A percentile compares a stretch with the other conserved stretches of the same genome.
Conservation (phyloP, 2,888 invertebrate genomes). For the Dioctria rufipes region DNA sequence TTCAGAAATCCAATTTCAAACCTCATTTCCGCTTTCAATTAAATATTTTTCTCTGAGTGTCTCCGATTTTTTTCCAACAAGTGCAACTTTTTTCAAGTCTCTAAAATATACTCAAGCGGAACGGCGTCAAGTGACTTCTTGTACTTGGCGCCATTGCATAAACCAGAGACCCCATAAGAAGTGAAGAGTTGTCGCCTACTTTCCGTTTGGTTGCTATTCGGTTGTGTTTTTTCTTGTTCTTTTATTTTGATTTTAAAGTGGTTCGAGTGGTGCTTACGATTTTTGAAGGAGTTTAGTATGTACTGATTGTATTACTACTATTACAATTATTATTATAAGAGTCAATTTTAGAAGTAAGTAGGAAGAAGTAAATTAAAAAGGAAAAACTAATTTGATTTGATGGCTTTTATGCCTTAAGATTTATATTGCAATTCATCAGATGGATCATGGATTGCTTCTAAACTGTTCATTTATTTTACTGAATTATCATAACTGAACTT, state of each 20-base stretch:
- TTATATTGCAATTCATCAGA: too few species aligned
- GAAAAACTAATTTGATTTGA: too few species aligned
- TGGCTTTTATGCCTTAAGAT: too few species aligned
- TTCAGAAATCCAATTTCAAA: constrained; percentile 45
- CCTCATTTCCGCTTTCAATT: constrained; percentile 45
- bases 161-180: constrained; percentile 15
- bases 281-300: too few species aligned
- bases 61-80: constrained; percentile 38
- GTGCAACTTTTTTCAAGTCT: constrained; percentile 27
- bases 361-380: too few species aligned
- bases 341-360: too few species aligned
- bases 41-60: constrained; percentile 37
- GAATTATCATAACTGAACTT: too few species aligned
- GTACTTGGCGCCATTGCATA: constrained; percentile 54
- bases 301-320: too few species aligned
- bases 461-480: too few species aligned
- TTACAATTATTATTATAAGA: too few species aligned
- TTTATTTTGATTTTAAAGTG: not conserved
- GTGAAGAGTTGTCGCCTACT: constrained; percentile 56
- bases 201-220: constrained; percentile 40
- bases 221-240: constrained; percentile 5
- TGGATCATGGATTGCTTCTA: too few species aligned
- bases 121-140: constrained; percentile 54
- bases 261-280: too few species aligned
- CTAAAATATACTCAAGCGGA: constrained; percentile 23